Evolutionary conservation across 2,888 invertebrate genomes (phyloP), one percentile per base, ranked within the genome.

Genomic region (Stegana nigrithorax): DNA sequence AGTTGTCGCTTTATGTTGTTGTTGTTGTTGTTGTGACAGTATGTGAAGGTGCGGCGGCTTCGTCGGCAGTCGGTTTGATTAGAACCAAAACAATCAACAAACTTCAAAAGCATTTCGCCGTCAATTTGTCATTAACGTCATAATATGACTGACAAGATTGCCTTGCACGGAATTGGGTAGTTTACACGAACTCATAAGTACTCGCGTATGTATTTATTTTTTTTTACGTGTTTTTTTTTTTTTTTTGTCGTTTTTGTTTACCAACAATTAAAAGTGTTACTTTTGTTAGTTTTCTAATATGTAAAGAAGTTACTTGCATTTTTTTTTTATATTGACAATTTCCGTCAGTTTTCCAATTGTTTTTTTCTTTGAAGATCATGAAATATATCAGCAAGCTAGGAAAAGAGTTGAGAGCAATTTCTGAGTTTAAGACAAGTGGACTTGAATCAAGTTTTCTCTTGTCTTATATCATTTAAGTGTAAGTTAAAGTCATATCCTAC

Each of bases 61-160:
- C 67, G 80, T 79, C 83, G 82, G 82, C 82, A 81, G 81, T 78
- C 75, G 73, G 78, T 75, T 79, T 78, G 80, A 80, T 77, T 81
- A 79, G 79, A 78, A 73, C 82, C 73, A 71, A 72, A 75, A 81
- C 82, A 82, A 83, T 81, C 80, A 83, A 82, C 80, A 79, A 69
- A 82, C 81, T 71, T 83, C 83, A 83, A 83, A 83, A 73, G 66
- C 70, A 70, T 75, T 80, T 71, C 62, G 73, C 83, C 84, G 84
- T 74, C 85, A 84, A 85, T 85, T 84, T 84, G 85, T 84, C 82
- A 83, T 83, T 81, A 81, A 70, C 72, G 73, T 73, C 73, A 78
- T 79, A 82, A 81, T 80, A 80, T 80, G 53, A 82, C 76, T 80
- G 82, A 81, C 83, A 81, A 75, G 78, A 80, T 81, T 75, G 81